These are phyloP conservation scores for Acromyrmex charruanus DNA, from an alignment of 1,140 invertebrate genomes.

Conservation along the genomic window DNA sequence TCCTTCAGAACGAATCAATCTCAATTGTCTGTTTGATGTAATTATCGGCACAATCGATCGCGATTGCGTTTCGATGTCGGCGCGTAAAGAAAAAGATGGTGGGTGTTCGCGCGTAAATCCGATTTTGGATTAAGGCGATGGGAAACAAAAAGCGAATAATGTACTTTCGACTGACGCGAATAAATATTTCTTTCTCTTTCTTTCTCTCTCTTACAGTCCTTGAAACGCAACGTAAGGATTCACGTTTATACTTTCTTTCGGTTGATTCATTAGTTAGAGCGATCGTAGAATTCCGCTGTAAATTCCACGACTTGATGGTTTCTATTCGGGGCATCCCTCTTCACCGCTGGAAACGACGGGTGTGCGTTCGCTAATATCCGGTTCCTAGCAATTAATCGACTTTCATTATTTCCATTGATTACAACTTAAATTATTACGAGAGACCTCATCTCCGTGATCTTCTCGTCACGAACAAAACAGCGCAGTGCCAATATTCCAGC, in stretches of 20 bases:
- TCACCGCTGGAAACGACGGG: neutral
- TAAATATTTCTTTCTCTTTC: neutral
- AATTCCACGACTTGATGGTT: constrained; percentile 1
- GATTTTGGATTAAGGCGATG: neutral
- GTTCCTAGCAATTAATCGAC: constrained; percentile 43
- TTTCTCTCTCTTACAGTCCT: neutral
- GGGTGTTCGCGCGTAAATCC: constrained; percentile 10
- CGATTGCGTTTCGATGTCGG: constrained; percentile 35
- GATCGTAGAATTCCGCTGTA: constrained; percentile 51
- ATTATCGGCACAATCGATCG: constrained; percentile 17
- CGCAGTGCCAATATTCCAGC: neutral
- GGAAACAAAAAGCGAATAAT: neutral
- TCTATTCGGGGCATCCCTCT: constrained; percentile 26
- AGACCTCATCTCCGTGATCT: neutral
- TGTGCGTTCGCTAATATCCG: neutral
- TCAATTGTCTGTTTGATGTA: constrained; percentile 18
- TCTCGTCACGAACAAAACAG: neutral
- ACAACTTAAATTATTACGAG: constrained; percentile 31
- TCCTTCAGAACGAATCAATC: neutral
- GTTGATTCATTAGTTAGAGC: constrained; percentile 69
- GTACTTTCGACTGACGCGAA: neutral
- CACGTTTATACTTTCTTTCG: constrained; percentile 5
- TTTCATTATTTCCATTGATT: constrained; percentile 55
- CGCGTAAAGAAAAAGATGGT: neutral
- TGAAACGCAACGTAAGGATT: neutral